Base-by-base conservation (phyloP, 1,140 invertebrate genomes). In the Drosophila pruinosa region DNA sequence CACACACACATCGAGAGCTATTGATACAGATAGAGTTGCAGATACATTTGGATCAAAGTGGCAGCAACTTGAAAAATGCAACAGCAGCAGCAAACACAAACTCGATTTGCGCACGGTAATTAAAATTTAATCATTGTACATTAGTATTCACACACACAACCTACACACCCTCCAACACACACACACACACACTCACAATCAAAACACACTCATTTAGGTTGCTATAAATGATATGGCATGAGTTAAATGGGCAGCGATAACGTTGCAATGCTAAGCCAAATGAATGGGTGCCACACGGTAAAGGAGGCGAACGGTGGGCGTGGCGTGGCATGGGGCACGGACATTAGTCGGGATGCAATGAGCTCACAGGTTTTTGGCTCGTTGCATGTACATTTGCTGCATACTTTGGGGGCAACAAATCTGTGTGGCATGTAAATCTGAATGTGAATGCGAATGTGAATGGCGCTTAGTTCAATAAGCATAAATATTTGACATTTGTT, bases 121-220 rank as follows among this genome's bases (percentile, higher is more conserved):
- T 85, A 85, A 85, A 85, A 85, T 85, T 85, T 85, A 85, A 85
- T 85, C 81, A 85, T 85, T 85, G 81, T 77, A 86, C 81, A 85
- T 85, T 85, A 85, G 81, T 86, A 74, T 71, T 74, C 76, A 57
- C 62, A 67, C 34, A 17, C 19, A 43, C 17, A 12, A 31, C 5
- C 38, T 10, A 10, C 41, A 63, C 48, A 28, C 47, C 4, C 47
- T 21, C 41, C 5, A 4, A 48, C 68, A 53, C 50, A 41, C 28
- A 12, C 36, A 67, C 21, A 31, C 71, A 67, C 41, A 56, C 38
- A 12, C 26, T 28, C 56, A 38, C 43, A 52, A 22, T 38, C 26
- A 10, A 38, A 19, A 24, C 12, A 43, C 50, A 54, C 15, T 31
- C 67, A 47, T 67, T 72, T 56, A 52, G 62, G 45, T 71, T 67